Conservation (phyloP, 2,888 invertebrate species). For the Cryptocheilus praepositus region DNA sequence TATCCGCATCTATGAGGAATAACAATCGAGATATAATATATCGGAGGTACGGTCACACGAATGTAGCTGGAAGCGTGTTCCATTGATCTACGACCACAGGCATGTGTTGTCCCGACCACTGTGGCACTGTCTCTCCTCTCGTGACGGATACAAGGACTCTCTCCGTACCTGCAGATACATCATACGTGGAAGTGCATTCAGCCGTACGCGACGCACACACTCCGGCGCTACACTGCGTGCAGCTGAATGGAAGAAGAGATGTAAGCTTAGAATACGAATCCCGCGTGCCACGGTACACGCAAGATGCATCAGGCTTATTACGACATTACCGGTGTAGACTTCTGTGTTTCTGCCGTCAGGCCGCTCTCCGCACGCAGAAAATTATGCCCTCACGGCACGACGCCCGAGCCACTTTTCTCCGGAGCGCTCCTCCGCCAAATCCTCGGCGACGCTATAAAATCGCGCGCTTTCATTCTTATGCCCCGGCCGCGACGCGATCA, state of each 20-base stretch:
- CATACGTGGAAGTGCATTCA: conserved; percentile 18
- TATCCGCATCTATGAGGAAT: conserved; percentile 46
- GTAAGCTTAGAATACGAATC: conserved; percentile 15
- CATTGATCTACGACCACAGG: conserved; percentile 57
- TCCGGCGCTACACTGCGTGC: conserved; percentile 26
- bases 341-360: no score
- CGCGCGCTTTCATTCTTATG: no score
- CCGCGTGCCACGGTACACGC: conserved; percentile 30
- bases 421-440: no score
- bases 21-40: conserved; percentile 42
- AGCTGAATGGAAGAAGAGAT: conserved; percentile 41
- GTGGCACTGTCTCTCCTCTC: conserved; percentile 16
- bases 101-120: conserved; percentile 42
- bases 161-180: conserved; percentile 8
- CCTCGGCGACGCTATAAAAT: no score
- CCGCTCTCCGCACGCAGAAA: no score
- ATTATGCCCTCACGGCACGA: no score
- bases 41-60: conserved; percentile 41
- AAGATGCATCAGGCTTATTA: conserved; percentile 38
- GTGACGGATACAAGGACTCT: neutral
- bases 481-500: no score
- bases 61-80: conserved; percentile 54
- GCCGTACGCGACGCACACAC: conserved; percentile 15
- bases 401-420: no score
- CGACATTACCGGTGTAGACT: conserved; percentile 31